A percentile compares a stretch with the other conserved stretches of the same genome.
phyloP scores from a whole-genome alignment of 2,888 invertebrate genomes.

The Nasonovia ribisnigri region DNA sequence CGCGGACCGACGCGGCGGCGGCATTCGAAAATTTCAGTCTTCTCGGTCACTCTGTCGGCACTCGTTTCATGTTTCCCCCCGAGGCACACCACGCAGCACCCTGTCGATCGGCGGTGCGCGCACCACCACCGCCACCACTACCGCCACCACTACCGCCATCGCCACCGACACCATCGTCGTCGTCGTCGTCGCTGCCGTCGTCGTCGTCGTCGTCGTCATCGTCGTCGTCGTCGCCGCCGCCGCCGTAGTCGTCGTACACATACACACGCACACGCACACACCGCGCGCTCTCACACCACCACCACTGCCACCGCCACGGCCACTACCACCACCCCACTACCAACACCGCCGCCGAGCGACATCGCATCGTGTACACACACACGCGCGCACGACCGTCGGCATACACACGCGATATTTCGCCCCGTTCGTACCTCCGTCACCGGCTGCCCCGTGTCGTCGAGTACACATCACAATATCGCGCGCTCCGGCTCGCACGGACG shows the following conservation, averaged over 20 bases:
- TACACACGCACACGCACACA: constrained; percentile 9
- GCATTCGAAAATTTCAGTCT: constrained; percentile 63
- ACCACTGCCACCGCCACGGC: constrained; percentile 8
- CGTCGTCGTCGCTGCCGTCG: not conserved
- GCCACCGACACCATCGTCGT: not conserved
- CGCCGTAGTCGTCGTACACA: not conserved
- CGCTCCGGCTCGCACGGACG: constrained; percentile 48
- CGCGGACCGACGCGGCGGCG: constrained; percentile 57
- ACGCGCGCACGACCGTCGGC: not conserved
- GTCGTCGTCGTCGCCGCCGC: not conserved
- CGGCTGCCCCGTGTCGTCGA: constrained; percentile 51
- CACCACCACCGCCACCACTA: constrained; percentile 20
- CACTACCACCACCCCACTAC: not conserved
- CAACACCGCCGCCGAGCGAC: constrained; percentile 18
- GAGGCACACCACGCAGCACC: constrained; percentile 47
- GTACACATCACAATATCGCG: constrained; percentile 50
- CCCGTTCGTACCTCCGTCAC: constrained; percentile 28
- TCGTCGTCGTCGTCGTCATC: not conserved
- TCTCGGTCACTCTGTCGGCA: constrained; percentile 65
- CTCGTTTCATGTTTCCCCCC: constrained; percentile 64
- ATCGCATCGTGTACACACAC: constrained; percentile 6
- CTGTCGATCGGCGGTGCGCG: constrained; percentile 55
- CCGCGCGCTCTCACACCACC: constrained; percentile 24
- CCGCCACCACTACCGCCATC: not conserved
- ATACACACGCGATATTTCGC: constrained; percentile 57